A percentile compares a stretch with the other conserved stretches of the same genome.
Conservation (phyloP, 2,797 vertebrate species). For the Leptodactylus fallax region DNA sequence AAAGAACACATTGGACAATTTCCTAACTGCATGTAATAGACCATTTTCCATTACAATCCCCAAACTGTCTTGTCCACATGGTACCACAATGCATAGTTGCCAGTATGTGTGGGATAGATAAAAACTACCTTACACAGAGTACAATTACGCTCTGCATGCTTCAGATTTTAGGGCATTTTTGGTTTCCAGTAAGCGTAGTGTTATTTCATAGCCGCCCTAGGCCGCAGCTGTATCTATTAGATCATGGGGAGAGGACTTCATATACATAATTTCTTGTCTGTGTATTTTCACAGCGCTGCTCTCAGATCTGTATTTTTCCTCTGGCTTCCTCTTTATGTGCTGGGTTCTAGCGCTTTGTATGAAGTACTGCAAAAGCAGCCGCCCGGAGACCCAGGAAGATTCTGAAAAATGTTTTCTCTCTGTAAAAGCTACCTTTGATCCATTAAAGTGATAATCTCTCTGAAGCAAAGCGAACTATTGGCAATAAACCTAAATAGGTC, state of each 20-base stretch:
- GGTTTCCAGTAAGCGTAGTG: background rate
- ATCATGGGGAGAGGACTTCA: slow-evolving; percentile 20
- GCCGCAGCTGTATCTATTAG: background rate
- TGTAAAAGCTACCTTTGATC: slow-evolving; percentile 18
- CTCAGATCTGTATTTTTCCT: slow-evolving; percentile 33
- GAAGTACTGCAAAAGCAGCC: slow-evolving; percentile 13
- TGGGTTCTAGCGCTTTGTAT: background rate
- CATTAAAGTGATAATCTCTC: slow-evolving; percentile 29
- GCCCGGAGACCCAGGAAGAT: slow-evolving; percentile 21
- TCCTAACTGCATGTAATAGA: too few species aligned
- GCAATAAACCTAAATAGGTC: slow-evolving; percentile 13
- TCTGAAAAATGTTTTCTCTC: background rate
- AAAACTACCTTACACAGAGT: background rate
- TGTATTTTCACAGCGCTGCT: slow-evolving; percentile 27
- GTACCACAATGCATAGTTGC: background rate
- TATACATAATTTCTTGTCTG: slow-evolving; percentile 27
- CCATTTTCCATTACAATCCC: background rate
- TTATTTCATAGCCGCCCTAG: background rate
- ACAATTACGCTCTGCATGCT: background rate
- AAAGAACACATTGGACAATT: too few species aligned
- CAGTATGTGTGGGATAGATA: background rate
- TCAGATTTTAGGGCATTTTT: background rate
- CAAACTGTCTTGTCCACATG: background rate
- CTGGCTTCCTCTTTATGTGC: slow-evolving; percentile 32
- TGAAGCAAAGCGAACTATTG: slow-evolving; percentile 26